Evolutionary conservation across 1,140 invertebrate genomes (phyloP), one percentile per base, ranked within the genome.

Genomic region (Drosophila ananassae): DNA sequence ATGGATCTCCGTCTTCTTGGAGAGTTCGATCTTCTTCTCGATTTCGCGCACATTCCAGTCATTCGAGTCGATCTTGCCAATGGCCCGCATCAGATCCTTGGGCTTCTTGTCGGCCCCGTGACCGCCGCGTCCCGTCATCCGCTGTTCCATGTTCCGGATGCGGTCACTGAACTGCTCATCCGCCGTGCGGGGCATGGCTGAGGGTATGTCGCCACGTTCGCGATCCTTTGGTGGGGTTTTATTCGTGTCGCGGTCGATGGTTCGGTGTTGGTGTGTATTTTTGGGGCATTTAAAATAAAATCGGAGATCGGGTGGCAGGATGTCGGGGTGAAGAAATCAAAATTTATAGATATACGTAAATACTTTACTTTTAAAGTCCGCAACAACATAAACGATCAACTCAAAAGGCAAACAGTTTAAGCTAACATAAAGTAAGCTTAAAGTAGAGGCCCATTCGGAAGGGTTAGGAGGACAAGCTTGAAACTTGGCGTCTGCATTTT

Each of bases 31-130:
- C 93, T 98, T 98, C 79, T 97, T 96, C 83, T 98, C 97, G 24
- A 98, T 97, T 91, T 97, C 95, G 72, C 96, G 96, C 3, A 98
- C 95, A 92, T 98, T 98, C 97, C 97, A 98, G 92, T 98, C 97
- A 44, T 94, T 96, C 72, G 95, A 95, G 83, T 98, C 96, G 56
- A 98, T 97, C 93, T 97, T 97, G 75, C 97, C 97, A 66, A 98
- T 97, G 17, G 97, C 96, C 57, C 97, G 93, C 87, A 97, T 93
- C 47, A 98, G 92, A 92, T 98, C 97, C 92, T 96, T 96, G 1
- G 96, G 97, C 90, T 97, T 98, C 77, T 96, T 96, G 2, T 96
- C 94, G 1, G 93, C 92, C 0, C 93, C 91, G 1, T 92, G 79
- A 5, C 93, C 91, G 13, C 92, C 81, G 54, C 92, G 66, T 75